Base-by-base conservation (phyloP, 1,140 invertebrate species). In the Venustaconcha ellipsiformis region DNA sequence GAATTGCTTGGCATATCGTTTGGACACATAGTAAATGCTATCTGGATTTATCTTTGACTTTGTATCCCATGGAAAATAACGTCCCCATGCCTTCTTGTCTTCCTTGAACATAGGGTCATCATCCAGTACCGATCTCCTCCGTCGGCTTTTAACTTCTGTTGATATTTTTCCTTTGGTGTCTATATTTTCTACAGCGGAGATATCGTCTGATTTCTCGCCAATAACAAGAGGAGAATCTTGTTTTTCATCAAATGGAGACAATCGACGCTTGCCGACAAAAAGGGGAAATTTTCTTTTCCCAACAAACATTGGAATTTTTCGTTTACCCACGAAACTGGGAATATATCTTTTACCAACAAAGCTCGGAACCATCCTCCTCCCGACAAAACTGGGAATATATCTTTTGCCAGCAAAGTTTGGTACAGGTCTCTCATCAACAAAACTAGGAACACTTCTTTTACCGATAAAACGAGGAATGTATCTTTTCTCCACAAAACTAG, bases 391-490 rank as follows among this genome's bases (percentile, higher is more conserved):
- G n/a, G 77, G 77, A 1, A 8, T 5, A 30, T 78, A 71, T 56
- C 77, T 48, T 63, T 79, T 75, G 15, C 78, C 78, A 23, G 67
- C 65, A 68, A 79, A 75, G 14, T 2, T 63, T 37, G 78, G 72
- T 20, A 37, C n/a, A 59, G 72, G 63, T 57, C 72, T 20, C 57
- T 79, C 75, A n/a, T 73, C 78, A 37, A 79, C 78, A 72, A 79
- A 79, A 55, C 15, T 70, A 12, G 78, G 78, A 14, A 14, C 2
- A 59, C 75, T 70, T 17, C 72, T 23, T 64, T 79, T 75, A 23
- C 69, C 72, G 18, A 71, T 48, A 67, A 78, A 78, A n/a, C 62
- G 70, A 56, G 77, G 72, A 1, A 23, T 20, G 57, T 76, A 69
- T 65, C 70, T 67, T 70, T 76, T 80, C 18, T 66, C 70, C 5